Percentiles rank a stretch among this genome's conserved stretches.
These are phyloP conservation scores for Gadus macrocephalus DNA, from an alignment of 2,113 vertebrate genomes.

Conservation along the genomic window DNA sequence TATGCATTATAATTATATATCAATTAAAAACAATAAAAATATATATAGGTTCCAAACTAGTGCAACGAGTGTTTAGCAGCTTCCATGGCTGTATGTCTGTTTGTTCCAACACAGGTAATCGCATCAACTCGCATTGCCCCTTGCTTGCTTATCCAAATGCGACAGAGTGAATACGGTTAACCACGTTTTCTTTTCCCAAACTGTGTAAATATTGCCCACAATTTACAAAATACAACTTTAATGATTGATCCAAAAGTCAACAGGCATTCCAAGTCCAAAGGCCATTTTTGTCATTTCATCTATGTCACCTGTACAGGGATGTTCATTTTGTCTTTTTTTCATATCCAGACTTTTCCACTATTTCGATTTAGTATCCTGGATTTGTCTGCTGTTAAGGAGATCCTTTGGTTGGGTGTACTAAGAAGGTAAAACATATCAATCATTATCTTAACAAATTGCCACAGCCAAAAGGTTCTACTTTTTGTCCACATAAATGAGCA, in stretches of 20 bases:
- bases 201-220: conserved; percentile 12
- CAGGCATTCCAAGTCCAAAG: conserved; percentile 49
- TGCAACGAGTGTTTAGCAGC: too few relatives aligned
- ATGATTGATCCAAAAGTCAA: conserved; percentile 71
- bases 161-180: too few relatives aligned
- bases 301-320: conserved; percentile 13
- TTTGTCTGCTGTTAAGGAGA: neutral
- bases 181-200: neutral
- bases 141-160: too few relatives aligned
- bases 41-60: too few relatives aligned
- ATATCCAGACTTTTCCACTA: conserved; percentile 2
- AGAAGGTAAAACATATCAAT: neutral
- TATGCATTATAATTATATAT: too few relatives aligned
- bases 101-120: too few relatives aligned
- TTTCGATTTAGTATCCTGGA: neutral
- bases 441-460: neutral
- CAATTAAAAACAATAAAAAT: too few relatives aligned
- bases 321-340: neutral
- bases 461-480: too few relatives aligned
- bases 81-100: too few relatives aligned
- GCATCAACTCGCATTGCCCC: too few relatives aligned
- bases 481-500: too few relatives aligned
- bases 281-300: conserved; percentile 29
- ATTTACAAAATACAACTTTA: conserved; percentile 44
- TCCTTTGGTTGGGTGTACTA: neutral